Evolutionary conservation across 2,113 vertebrate genomes (phyloP).

Genomic region (Rostratula benghalensis): DNA sequence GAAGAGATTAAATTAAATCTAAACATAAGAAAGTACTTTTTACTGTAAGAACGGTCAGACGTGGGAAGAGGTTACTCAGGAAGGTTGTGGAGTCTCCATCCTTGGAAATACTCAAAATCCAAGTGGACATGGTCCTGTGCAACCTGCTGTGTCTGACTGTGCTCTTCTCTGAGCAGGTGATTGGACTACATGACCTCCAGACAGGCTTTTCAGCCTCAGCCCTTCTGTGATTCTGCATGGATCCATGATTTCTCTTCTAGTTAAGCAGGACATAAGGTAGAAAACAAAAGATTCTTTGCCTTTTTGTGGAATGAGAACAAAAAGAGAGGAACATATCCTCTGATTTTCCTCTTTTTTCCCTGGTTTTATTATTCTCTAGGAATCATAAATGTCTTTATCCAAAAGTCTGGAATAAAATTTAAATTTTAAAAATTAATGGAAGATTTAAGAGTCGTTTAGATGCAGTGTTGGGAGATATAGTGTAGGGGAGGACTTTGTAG

Average conservation of each 20-base stretch:
- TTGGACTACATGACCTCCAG: neutral
- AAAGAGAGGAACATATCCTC: neutral
- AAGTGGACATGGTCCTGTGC: neutral
- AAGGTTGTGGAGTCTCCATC: neutral
- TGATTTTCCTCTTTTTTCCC: neutral
- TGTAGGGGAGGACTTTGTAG: too few relatives aligned
- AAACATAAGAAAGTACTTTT: neutral
- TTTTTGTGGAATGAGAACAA: neutral
- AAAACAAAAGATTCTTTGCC: neutral
- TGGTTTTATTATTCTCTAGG: neutral
- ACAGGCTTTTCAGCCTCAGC: neutral
- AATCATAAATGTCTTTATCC: neutral
- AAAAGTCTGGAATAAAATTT: neutral
- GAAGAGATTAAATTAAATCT: neutral
- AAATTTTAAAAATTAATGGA: neutral
- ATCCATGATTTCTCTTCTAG: neutral
- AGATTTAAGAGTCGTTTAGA: neutral
- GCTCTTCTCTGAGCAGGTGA: neutral
- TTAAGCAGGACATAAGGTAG: neutral
- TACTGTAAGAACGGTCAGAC: neutral
- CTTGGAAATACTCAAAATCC: neutral
- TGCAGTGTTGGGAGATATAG: too few relatives aligned
- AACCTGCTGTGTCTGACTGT: neutral
- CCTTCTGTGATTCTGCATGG: neutral
- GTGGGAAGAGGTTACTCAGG: neutral